Conservation (phyloP, 2,888 invertebrate species). For the Schrankia costaestrigalis region DNA sequence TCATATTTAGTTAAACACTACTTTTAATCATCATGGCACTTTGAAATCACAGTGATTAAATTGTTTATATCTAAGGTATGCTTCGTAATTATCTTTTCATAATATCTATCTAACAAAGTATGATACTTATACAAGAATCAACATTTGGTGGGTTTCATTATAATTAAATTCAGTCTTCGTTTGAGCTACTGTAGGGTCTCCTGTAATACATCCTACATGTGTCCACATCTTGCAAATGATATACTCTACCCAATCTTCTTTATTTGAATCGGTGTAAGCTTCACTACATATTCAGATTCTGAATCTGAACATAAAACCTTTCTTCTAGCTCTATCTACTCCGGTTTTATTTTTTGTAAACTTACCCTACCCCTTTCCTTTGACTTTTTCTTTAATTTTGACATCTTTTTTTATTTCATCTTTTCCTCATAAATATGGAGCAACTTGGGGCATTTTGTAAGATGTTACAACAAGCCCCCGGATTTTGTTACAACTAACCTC, state of each 20-base stretch:
- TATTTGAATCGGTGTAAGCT: slow-evolving; percentile 4
- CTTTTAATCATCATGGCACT: too few species aligned
- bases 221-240: slow-evolving; percentile 12
- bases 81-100: slow-evolving; percentile 9
- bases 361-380: neutral
- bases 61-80: slow-evolving; percentile 9
- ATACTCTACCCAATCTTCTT: slow-evolving; percentile 7
- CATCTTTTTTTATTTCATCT: neutral
- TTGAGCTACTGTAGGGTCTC: slow-evolving; percentile 10
- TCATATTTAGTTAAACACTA: too few species aligned
- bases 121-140: slow-evolving; percentile 10
- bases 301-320: slow-evolving; percentile 6
- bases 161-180: slow-evolving; percentile 6
- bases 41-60: slow-evolving; percentile 10
- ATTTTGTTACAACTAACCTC: slow-evolving; percentile 3
- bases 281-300: slow-evolving; percentile 6
- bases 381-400: too few species aligned
- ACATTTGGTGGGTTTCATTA: slow-evolving; percentile 14
- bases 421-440: neutral
- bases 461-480: too few species aligned
- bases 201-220: slow-evolving; percentile 13
- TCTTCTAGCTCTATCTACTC: slow-evolving; percentile 5
- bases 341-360: slow-evolving; percentile 1
- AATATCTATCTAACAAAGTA: slow-evolving; percentile 1
- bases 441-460: neutral